These are phyloP conservation scores for Hesperophylax magnus DNA, from an alignment of 1,140 invertebrate species.

Conservation along the genomic window DNA sequence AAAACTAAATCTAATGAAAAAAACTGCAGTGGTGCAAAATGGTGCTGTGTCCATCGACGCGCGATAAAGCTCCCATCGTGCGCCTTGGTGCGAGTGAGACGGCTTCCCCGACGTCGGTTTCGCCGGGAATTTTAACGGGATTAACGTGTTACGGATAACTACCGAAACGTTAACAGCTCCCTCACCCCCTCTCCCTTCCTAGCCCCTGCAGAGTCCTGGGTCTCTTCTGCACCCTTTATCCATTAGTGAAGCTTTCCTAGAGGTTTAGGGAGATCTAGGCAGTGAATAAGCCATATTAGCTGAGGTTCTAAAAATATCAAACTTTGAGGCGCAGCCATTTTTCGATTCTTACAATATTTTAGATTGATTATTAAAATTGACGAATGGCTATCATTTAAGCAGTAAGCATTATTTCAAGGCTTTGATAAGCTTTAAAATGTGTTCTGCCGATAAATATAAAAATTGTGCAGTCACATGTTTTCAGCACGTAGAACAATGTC, in stretches of 20 bases:
- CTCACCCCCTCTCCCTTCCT: background rate
- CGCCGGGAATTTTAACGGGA: constrained; percentile 48
- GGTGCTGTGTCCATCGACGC: background rate
- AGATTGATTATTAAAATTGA: too few species aligned
- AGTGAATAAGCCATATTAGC: constrained; percentile 44
- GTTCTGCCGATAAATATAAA: too few species aligned
- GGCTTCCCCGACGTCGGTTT: background rate
- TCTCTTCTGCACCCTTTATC: constrained; percentile 47
- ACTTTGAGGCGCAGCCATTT: too few species aligned
- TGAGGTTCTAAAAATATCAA: background rate
- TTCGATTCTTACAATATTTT: too few species aligned
- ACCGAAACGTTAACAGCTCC: constrained; percentile 40
- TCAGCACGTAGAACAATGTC: too few species aligned
- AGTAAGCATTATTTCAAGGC: too few species aligned
- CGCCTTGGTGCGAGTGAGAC: background rate
- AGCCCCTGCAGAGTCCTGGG: background rate
- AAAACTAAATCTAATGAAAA: background rate
- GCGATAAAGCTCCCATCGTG: background rate
- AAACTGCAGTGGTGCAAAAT: background rate
- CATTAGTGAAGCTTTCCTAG: constrained; percentile 32
- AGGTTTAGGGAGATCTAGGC: constrained; percentile 25
- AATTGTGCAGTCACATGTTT: too few species aligned
- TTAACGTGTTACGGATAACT: constrained; percentile 53
- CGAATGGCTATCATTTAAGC: too few species aligned
- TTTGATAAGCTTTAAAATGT: too few species aligned